Conservation (phyloP, 2,888 invertebrate species). For the Scotopteryx bipunctaria region DNA sequence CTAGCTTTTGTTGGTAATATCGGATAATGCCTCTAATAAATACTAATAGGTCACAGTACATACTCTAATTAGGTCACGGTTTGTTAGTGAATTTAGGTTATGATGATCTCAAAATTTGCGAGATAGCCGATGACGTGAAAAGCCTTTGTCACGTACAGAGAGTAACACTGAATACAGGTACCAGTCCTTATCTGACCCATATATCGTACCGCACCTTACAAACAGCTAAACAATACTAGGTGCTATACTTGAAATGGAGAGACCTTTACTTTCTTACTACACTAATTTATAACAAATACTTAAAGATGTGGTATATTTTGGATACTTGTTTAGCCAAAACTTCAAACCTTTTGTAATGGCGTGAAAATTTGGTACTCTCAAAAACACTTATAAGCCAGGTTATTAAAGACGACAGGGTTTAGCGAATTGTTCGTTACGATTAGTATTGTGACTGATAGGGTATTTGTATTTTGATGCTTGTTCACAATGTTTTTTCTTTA, state of each 20-base stretch:
- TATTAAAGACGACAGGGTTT: no score
- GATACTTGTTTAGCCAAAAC: no score
- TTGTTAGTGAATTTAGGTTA: neutral
- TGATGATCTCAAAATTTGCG: slow-evolving; percentile 15
- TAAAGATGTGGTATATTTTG: no score
- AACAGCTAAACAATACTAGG: slow-evolving; percentile 40
- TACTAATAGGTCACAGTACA: no score
- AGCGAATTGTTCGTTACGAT: no score
- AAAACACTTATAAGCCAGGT: no score
- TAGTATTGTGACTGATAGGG: no score
- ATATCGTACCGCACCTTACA: slow-evolving; percentile 39
- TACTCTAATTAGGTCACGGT: slow-evolving; percentile 7
- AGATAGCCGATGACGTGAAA: slow-evolving; percentile 32
- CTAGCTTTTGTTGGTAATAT: neutral
- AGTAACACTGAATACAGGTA: slow-evolving; percentile 46
- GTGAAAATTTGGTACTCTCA: no score
- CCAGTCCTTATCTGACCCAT: slow-evolving; percentile 46
- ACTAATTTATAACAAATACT: neutral
- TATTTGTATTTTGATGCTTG: no score
- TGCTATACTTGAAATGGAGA: slow-evolving; percentile 1
- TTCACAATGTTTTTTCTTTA: no score
- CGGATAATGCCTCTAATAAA: neutral
- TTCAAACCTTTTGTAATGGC: no score
- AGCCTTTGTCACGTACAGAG: slow-evolving; percentile 37
- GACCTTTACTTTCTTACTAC: slow-evolving; percentile 1